Evolutionary conservation across 2,888 invertebrate species (phyloP), one percentile per base, ranked within the genome.

Genomic region (Parnassius orleans): DNA sequence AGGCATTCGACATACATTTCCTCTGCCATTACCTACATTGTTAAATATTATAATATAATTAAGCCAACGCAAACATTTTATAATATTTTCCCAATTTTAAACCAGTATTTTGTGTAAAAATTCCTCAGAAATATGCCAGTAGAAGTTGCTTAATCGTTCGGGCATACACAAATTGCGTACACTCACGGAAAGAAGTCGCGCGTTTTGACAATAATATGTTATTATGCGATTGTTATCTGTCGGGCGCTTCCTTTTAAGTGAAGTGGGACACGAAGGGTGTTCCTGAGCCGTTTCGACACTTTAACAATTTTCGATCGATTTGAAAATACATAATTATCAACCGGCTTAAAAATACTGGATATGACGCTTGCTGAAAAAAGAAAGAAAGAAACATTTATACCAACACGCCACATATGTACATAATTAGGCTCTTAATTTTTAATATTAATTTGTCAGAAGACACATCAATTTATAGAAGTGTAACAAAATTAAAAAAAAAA

Each of bases 211-310:
- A 68, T 63, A 60, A 68, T 63, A 60, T 61, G 65, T 67, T 68
- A 74, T 78, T 73, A 78, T 67, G 57, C 51, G 61, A 65, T 61
- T 60, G 65, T 60, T 64, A 68, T 72, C 72, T 69, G 69, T 65
- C 68, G 64, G 61, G 64, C 64, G 63, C 66, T 62, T 61, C 59
- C 53, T 67, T 67, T 61, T 67, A 72, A 72, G 71, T 70, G 70
- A 70, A 68, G 64, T 52, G 65, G 68, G 70, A 72, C 74, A 74
- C 69, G 74, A 66, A 74, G 72, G 66, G 66, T 69, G 68, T 14
- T 48, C 9, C 10, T 14, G 48, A 9, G 15, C 14, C 15, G 3
- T 48, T 66, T 71, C 69, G 71, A 53, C 53, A 14, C 42, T 71
- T 71, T 63, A 56, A 61, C 69, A 70, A 67, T 44, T 48, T 55